These are phyloP conservation scores for Zaprionus obscuricornis DNA, from an alignment of 2,888 invertebrate species.

Conservation along the genomic window DNA sequence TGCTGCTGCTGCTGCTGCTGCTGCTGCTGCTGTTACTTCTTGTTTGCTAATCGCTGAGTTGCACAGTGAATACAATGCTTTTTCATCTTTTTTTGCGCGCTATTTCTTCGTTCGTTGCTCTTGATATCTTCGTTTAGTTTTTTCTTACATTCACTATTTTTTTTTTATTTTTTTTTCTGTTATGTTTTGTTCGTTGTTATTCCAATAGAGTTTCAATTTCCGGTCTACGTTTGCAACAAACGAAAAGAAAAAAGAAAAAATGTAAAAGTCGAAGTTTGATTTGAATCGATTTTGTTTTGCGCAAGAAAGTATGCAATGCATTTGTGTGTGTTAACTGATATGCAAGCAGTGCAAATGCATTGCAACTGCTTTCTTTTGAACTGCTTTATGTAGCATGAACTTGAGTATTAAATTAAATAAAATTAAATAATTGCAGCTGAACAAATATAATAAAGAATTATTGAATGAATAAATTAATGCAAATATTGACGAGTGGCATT, in stretches of 20 bases:
- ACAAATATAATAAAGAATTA: too few species aligned
- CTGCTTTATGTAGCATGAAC: too few species aligned
- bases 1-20: slow-evolving; percentile 24
- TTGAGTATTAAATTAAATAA: too few species aligned
- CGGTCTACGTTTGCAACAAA: slow-evolving; percentile 34
- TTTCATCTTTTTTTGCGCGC: too few species aligned
- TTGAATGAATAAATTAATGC: too few species aligned
- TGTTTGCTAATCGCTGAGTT: slow-evolving; percentile 55
- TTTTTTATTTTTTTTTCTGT: slow-evolving; percentile 6
- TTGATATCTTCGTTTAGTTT: neutral
- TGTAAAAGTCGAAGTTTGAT: neutral
- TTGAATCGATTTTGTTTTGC: slow-evolving; percentile 27
- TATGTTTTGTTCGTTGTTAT: slow-evolving; percentile 50
- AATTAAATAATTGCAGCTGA: too few species aligned
- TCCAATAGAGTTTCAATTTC: slow-evolving; percentile 61
- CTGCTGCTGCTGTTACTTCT: too few species aligned
- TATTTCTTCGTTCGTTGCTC: too few species aligned
- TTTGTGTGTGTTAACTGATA: slow-evolving; percentile 24
- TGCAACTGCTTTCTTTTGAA: neutral
- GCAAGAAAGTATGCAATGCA: slow-evolving; percentile 22
- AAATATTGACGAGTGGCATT: too few species aligned
- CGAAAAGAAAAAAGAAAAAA: neutral
- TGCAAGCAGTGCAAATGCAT: neutral
- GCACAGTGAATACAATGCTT: slow-evolving; percentile 19
- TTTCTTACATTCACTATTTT: neutral